Evolutionary conservation across 1,140 invertebrate species (phyloP).

Genomic region (Stegodyphus mimosarum): DNA sequence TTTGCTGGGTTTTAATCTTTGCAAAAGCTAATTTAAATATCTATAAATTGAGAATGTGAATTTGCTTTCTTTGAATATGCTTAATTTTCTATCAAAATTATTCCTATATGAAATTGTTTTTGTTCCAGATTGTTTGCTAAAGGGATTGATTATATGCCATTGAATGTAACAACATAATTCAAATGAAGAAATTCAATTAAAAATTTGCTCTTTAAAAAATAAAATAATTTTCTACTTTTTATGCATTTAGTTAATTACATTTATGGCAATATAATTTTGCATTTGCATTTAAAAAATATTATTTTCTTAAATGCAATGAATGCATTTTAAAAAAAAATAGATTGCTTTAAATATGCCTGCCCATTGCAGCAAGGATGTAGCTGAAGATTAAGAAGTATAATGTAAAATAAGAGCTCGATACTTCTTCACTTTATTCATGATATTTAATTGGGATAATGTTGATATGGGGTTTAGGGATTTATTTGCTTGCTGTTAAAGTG

Average conservation of each 20-base stretch:
- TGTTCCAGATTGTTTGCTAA: too few relatives aligned
- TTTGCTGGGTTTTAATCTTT: constrained; percentile 4
- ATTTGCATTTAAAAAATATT: too few relatives aligned
- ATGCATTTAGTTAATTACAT: background rate
- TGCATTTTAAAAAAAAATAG: too few relatives aligned
- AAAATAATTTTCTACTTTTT: too few relatives aligned
- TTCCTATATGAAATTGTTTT: too few relatives aligned
- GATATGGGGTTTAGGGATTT: background rate
- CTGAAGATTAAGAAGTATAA: constrained; percentile 44
- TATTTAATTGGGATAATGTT: background rate
- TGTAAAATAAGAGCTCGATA: background rate
- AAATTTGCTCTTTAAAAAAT: background rate
- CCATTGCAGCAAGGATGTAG: constrained; percentile 41
- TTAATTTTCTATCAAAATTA: too few relatives aligned
- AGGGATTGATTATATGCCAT: too few relatives aligned
- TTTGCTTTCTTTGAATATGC: too few relatives aligned
- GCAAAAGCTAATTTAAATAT: background rate
- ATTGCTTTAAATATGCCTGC: background rate
- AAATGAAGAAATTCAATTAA: background rate
- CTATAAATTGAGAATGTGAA: background rate
- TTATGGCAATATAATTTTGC: background rate
- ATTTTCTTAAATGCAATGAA: too few relatives aligned
- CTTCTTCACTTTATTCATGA: background rate
- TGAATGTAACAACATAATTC: too few relatives aligned
- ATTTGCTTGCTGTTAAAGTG: too few relatives aligned